Conservation (phyloP, 2,888 invertebrate genomes). For the Cryptophagus acutangulus region DNA sequence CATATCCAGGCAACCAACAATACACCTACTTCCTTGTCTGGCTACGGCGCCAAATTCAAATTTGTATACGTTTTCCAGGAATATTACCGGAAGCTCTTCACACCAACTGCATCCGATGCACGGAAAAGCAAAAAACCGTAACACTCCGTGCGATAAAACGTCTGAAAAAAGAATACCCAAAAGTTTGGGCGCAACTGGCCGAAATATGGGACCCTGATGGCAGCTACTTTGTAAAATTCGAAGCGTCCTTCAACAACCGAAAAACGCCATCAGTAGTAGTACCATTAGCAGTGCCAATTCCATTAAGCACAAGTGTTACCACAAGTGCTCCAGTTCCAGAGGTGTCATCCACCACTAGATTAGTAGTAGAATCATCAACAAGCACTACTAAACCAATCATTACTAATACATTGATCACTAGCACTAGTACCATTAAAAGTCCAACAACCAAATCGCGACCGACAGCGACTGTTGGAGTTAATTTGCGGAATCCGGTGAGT, state of each 20-base stretch:
- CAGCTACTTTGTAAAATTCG: conserved; percentile 52
- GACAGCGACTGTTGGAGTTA: conserved; percentile 27
- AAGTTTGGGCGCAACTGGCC: conserved; percentile 61
- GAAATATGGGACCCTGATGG: conserved; percentile 68
- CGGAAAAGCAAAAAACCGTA: conserved; percentile 60
- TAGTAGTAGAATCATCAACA: no score
- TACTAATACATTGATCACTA: conserved; percentile 10
- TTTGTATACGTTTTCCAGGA: conserved; percentile 47
- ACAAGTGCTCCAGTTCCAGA: neutral
- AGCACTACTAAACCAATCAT: conserved; percentile 6
- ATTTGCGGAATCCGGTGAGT: conserved; percentile 39
- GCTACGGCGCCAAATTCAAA: no score
- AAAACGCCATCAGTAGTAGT: neutral
- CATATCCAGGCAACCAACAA: no score
- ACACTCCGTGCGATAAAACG: conserved; percentile 63
- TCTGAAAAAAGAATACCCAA: conserved; percentile 60
- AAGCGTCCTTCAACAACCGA: conserved; percentile 35
- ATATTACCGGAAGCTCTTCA: conserved; percentile 66
- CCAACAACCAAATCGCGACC: conserved; percentile 23
- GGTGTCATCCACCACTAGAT: neutral
- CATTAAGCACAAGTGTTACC: neutral
- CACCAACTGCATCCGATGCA: conserved; percentile 63
- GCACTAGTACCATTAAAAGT: conserved; percentile 17
- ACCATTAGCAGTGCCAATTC: neutral
- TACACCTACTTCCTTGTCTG: no score